phyloP scores from a whole-genome alignment of 2,797 vertebrate species.

The Decapterus maruadsi region DNA sequence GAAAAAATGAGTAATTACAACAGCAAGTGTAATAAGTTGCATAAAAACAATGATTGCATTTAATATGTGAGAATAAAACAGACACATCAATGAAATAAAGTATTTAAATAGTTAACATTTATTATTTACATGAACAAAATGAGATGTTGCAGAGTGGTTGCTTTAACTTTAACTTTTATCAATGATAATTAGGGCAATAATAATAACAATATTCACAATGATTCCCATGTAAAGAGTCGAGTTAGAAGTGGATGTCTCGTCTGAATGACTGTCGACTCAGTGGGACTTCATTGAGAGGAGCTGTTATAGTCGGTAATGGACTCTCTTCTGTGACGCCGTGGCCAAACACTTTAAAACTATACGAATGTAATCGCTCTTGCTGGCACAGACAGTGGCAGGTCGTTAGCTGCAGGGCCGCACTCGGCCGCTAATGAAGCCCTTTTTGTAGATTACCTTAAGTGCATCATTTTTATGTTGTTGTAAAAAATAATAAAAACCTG shows the following conservation, averaged over 20 bases:
- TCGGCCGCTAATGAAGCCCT: constrained; percentile 20
- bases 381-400: constrained; percentile 10
- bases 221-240: not conserved
- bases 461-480: constrained; percentile 24
- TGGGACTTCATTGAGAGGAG: too few species aligned
- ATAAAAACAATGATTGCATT: too few species aligned
- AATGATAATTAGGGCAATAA: not conserved
- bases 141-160: too few species aligned
- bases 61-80: too few species aligned
- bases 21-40: too few species aligned
- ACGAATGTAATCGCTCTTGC: not conserved
- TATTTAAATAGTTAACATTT: too few species aligned
- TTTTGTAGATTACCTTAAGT: constrained; percentile 25
- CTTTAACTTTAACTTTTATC: too few species aligned
- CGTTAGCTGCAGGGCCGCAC: not conserved
- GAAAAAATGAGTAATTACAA: too few species aligned
- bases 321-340: not conserved
- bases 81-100: too few species aligned
- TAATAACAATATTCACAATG: too few species aligned
- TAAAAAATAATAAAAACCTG: constrained; percentile 5
- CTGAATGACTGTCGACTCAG: not conserved
- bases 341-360: not conserved
- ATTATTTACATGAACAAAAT: too few species aligned
- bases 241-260: not conserved
- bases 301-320: not conserved